Evolutionary conservation across 2,113 vertebrate species (phyloP), one percentile per base, ranked within the genome.

Genomic region (Chaetops frenatus): DNA sequence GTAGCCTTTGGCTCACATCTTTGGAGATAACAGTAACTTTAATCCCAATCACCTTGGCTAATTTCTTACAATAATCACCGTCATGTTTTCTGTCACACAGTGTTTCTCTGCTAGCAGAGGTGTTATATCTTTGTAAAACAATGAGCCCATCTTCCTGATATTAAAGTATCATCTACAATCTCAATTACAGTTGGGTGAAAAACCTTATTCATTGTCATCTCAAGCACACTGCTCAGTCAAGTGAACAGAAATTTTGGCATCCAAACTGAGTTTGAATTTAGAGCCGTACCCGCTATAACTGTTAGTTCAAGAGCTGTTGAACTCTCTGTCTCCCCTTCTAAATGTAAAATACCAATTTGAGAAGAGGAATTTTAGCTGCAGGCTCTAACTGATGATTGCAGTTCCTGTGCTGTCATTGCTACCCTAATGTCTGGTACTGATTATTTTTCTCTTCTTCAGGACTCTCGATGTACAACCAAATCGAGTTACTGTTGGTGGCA

Each of bases 381-480:
- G 47, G 73, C 70, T 5, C 3, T 54, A 42, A 40, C 25, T 81
- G 40, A 28, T 58, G 51, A 38, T 61, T 64, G 44, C 51, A 53
- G 47, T 60, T 86, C 54, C 33, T 33, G 22, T 81, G 38, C 69
- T 71, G n/a, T 54, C 28, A 18, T 64, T 8, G 0, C 64, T 81
- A 0, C 38, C 16, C 76, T 78, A 19, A 45, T 74, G n/a, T 36
- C 64, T 51, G 64, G 51, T 83, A 15, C 81, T 82, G 31, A 66
- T 73, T 5, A 50, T 84, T 86, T 86, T 80, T 89, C 88, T 94
- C 71, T 91, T 25, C 77, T 81, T 25, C 64, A 99, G 99, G 99
- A 99, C 99, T 53, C 98, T 99, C 5, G 99, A 99, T 19, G 99
- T 99, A 31, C 99, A 99, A 95, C 99, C 99, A 51, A 99, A 99